Evolutionary conservation across 2,797 vertebrate species (phyloP), one percentile per base, ranked within the genome.

Genomic region (Protosalanx chinensis): DNA sequence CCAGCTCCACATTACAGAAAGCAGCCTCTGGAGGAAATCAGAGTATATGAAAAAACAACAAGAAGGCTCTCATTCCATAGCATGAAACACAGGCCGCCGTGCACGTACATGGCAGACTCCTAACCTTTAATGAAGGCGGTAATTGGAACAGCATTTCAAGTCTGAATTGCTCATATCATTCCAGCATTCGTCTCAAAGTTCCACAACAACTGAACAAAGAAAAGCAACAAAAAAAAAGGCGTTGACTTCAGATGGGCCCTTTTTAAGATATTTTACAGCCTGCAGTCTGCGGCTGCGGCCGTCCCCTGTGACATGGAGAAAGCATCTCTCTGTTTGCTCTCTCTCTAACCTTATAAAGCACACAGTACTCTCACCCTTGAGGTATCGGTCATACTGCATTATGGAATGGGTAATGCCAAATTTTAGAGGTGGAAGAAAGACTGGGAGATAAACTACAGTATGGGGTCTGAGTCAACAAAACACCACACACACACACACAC

Each of bases 131-230:
- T 81, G 88, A 91, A 92, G 86, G 81, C 89, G 62, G 86, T 94
- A 93, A 94, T 92, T 90, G 88, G 86, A 91, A 92, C 89, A 93
- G 90, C 88, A 87, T 93, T 93, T 90, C 75, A 73, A 85, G 84
- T 87, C 85, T 78, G 79, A 69, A 75, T 6, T 74, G 79, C 79
- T 85, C 73, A 79, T 89, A 86, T 85, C 76, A 68, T 85, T 86
- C 83, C 71, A 79, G 76, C 88, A 86, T 91, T 86, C 23, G 64
- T 85, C 80, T 88, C 82, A 94, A 92, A 85, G 84, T 87, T 86
- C 76, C 59, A 91, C 88, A 90, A 92, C 91, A 92, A 91, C 86
- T 91, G 88, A 92, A 56, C 51, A 56, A 56, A n/a, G 51, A 56
- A n/a, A 56, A 46, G 41, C 41, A 46, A 56, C 6, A 18, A 2